These are phyloP conservation scores for Danionella cerebrum DNA, from an alignment of 2,113 vertebrate species.

Conservation along the genomic window DNA sequence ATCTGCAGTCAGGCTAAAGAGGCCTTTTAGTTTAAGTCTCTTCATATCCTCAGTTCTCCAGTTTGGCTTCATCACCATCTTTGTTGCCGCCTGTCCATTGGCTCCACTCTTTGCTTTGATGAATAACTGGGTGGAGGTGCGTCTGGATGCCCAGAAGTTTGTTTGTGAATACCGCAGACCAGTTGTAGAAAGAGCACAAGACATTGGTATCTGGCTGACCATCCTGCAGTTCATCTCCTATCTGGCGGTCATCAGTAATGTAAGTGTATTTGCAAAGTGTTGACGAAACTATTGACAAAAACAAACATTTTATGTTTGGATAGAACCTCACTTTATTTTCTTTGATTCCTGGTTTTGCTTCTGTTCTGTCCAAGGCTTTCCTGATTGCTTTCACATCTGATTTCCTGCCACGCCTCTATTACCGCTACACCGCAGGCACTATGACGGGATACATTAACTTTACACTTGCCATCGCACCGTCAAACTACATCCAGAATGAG, in stretches of 20 bases:
- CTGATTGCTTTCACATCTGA: conserved; percentile 70
- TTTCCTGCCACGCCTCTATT: conserved; percentile 62
- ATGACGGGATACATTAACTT: conserved; percentile 62
- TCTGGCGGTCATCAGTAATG: conserved; percentile 62
- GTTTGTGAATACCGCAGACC: conserved; percentile 65
- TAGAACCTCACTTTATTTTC: too few relatives aligned
- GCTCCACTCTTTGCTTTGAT: conserved; percentile 67
- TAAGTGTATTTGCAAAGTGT: conserved; percentile 42
- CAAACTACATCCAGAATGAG: conserved; percentile 46
- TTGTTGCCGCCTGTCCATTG: conserved; percentile 66
- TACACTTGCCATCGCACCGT: conserved; percentile 57
- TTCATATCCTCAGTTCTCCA: conserved; percentile 56
- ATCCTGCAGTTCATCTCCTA: conserved; percentile 65
- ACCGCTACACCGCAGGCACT: conserved; percentile 54
- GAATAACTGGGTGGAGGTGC: conserved; percentile 70
- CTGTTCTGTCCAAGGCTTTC: conserved; percentile 57
- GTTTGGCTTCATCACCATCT: conserved; percentile 74
- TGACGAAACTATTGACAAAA: too few relatives aligned
- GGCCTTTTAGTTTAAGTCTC: background rate
- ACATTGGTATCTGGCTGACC: conserved; percentile 71
- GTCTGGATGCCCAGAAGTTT: conserved; percentile 68
- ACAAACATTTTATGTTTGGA: too few relatives aligned
- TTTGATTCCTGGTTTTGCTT: background rate
- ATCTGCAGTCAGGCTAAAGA: too few relatives aligned
- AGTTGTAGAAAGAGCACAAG: conserved; percentile 60